Percentiles rank a stretch among this genome's conserved stretches.
Evolutionary conservation across 2,113 vertebrate genomes (phyloP).

Genomic region (Chloropsis cyanopogon): DNA sequence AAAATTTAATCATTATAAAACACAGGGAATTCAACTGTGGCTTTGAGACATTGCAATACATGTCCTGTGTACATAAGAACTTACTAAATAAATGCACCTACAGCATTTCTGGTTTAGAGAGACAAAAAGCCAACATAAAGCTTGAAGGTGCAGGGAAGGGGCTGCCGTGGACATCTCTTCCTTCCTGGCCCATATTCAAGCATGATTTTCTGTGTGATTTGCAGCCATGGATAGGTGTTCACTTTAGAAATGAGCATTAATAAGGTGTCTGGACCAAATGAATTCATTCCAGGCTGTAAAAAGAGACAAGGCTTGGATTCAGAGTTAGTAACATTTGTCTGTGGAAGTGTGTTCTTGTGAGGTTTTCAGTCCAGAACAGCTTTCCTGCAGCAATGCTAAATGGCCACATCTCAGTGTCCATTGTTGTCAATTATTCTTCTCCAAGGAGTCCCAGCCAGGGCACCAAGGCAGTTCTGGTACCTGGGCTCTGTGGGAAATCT

Average conservation of each 20-base stretch:
- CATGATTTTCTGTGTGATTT: neutral
- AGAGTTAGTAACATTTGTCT: neutral
- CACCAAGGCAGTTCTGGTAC: neutral
- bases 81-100: neutral
- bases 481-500: accelerated
- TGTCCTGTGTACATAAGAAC: neutral
- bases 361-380: neutral
- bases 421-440: neutral
- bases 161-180: neutral
- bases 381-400: neutral
- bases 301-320: neutral
- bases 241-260: neutral
- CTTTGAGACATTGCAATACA: neutral
- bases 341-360: neutral
- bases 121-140: neutral
- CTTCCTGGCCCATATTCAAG: neutral
- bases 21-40: neutral
- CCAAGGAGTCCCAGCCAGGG: neutral
- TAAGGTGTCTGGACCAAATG: neutral
- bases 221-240: neutral
- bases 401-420: neutral
- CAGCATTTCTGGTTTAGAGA: neutral
- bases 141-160: neutral
- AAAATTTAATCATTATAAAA: neutral
- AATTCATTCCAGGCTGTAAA: neutral